Conservation (phyloP, 1,140 invertebrate species). For the Eumaeus atala region DNA sequence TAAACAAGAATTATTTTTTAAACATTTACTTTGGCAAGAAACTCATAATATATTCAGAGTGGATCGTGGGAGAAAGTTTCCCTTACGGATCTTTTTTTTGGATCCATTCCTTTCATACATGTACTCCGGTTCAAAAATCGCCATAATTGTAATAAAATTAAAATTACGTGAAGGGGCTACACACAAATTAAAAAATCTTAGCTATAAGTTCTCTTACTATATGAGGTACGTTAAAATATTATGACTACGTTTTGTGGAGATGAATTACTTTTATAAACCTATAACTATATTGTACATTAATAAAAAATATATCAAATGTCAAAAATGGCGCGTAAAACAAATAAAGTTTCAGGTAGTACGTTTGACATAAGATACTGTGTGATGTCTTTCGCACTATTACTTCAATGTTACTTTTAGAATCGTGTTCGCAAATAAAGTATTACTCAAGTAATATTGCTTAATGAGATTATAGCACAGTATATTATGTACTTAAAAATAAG, state of each 20-base stretch:
- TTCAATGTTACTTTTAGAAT: neutral
- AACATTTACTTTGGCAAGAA: constrained; percentile 40
- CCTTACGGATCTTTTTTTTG: no score
- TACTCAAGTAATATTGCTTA: neutral
- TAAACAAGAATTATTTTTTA: constrained; percentile 21
- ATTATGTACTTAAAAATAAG: constrained; percentile 50
- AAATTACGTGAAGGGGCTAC: constrained; percentile 21
- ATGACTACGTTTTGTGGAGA: constrained; percentile 57
- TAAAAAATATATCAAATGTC: constrained; percentile 35
- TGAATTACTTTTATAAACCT: constrained; percentile 38
- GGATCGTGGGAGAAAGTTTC: neutral
- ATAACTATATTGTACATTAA: constrained; percentile 55
- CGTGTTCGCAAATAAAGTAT: no score
- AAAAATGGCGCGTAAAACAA: constrained; percentile 24
- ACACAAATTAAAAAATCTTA: constrained; percentile 53
- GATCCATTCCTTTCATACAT: no score
- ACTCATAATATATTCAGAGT: neutral
- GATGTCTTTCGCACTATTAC: neutral
- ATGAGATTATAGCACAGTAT: neutral
- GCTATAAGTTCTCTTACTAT: constrained; percentile 54
- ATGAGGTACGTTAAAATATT: constrained; percentile 71
- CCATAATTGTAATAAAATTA: neutral
- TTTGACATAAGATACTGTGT: neutral
- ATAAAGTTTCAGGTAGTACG: constrained; percentile 2
- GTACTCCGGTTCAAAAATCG: no score